These are phyloP conservation scores for Periplaneta americana DNA, from an alignment of 1,140 invertebrate genomes.

Conservation along the genomic window DNA sequence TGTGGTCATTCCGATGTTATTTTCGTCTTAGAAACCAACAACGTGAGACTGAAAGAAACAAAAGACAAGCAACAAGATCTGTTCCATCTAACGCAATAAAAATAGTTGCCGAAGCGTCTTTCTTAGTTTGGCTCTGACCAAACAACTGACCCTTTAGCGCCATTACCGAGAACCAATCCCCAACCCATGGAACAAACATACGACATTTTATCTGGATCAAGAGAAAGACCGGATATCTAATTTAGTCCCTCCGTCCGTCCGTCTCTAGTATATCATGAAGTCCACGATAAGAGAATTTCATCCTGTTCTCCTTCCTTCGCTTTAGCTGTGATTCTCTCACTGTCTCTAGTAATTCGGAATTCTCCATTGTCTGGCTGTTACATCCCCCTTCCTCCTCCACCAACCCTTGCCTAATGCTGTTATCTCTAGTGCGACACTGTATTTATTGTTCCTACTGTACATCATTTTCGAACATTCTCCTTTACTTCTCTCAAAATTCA, in stretches of 20 bases:
- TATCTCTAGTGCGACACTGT: background rate
- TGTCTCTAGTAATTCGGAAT: background rate
- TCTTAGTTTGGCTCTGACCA: too few relatives aligned
- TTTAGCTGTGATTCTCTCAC: background rate
- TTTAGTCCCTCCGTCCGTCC: background rate
- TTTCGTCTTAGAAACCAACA: background rate
- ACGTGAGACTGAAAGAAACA: background rate
- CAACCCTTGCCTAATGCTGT: background rate
- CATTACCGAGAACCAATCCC: background rate
- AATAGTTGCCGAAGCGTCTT: background rate
- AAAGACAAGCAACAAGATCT: background rate
- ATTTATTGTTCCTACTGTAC: background rate
- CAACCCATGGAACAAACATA: background rate
- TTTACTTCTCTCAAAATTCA: too few relatives aligned
- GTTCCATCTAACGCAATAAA: too few relatives aligned
- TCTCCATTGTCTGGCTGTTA: background rate
- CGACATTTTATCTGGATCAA: background rate
- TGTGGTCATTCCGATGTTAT: background rate
- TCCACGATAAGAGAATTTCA: background rate
- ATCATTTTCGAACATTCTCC: too few relatives aligned
- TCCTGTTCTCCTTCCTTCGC: background rate
- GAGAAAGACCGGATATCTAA: background rate
- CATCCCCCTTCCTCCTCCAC: background rate
- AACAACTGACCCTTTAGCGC: background rate
- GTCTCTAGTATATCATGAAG: background rate